Evolutionary conservation across 2,888 invertebrate species (phyloP), one percentile per base, ranked within the genome.

Genomic region (Perithous albicinctus): DNA sequence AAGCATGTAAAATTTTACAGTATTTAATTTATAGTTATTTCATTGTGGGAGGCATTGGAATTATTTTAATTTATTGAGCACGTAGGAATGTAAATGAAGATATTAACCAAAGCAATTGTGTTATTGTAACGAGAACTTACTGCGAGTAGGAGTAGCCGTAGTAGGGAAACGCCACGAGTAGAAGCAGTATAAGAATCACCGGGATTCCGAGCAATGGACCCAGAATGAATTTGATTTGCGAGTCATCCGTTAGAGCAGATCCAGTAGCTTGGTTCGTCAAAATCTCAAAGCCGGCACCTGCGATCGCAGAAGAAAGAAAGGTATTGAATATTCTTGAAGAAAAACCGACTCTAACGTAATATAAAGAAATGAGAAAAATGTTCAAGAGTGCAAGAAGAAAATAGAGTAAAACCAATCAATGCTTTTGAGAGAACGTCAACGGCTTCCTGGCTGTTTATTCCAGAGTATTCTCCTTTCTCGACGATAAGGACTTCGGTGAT

Each of bases 401-500:
- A 77, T 23, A 5, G 5, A 51, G 18, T 48, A 61, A 54, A 83
- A 89, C 89, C 89, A 85, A 43, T 79, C 1, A 90, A 82, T 18
- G 72, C 51, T 8, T 72, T 64, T 56, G 83, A 41, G 51, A 91
- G 78, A 41, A 81, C 83, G n/a, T 87, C 75, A 15, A 89, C 59
- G 6, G 88, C 90, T 63, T 88, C 82, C 32, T 86, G 29, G 43
- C 87, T 89, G n/a, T 83, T 83, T 66, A 85, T 84, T 3, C 89
- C 90, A 12, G 82, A 84, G 77, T 92, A 92, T 15, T 72, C 56
- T 3, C 77, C 85, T 41, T 84, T 89, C 85, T 89, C 91, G 18
- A 88, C 87, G 15, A 92, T 59, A 29, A 92, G 88, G 41, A 92
- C 82, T 78, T 92, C 92, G 2, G 78, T 80, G 1, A 85, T 69